Evolutionary conservation across 2,797 vertebrate genomes (phyloP).

Genomic region (Sebastes dallii): DNA sequence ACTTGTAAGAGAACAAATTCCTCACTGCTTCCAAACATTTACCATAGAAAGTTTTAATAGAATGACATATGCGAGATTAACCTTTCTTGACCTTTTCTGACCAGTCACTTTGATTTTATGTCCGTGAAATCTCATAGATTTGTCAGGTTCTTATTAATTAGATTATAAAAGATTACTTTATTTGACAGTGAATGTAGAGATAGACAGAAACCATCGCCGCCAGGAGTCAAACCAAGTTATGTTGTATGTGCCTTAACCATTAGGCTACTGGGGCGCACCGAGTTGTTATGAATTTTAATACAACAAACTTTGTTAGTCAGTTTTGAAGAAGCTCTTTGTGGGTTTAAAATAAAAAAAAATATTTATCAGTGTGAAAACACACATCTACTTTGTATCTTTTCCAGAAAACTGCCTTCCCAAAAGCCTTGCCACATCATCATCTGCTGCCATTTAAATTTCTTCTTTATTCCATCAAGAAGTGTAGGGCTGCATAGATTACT

Average conservation of each 20-base stretch:
- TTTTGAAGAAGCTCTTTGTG: neutral
- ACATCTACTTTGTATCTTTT: neutral
- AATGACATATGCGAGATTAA: neutral
- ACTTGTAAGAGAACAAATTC: neutral
- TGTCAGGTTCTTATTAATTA: neutral
- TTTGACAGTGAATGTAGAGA: neutral
- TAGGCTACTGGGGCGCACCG: neutral
- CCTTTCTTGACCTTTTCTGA: constrained; percentile 3
- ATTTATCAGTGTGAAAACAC: neutral
- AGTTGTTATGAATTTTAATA: neutral
- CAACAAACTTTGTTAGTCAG: neutral
- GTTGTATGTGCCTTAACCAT: neutral
- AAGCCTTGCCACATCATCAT: neutral
- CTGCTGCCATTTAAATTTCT: neutral
- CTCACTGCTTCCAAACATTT: neutral
- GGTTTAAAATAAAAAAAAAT: neutral
- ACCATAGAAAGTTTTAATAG: neutral
- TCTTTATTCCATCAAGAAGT: neutral
- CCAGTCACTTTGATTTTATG: neutral
- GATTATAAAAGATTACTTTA: neutral
- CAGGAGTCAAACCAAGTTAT: neutral
- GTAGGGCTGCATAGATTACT: neutral
- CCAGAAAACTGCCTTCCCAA: neutral
- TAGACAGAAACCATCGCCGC: neutral
- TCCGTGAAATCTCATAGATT: neutral